These are phyloP conservation scores for Ancistrus triradiatus DNA, from an alignment of 2,113 vertebrate species.

Conservation along the genomic window DNA sequence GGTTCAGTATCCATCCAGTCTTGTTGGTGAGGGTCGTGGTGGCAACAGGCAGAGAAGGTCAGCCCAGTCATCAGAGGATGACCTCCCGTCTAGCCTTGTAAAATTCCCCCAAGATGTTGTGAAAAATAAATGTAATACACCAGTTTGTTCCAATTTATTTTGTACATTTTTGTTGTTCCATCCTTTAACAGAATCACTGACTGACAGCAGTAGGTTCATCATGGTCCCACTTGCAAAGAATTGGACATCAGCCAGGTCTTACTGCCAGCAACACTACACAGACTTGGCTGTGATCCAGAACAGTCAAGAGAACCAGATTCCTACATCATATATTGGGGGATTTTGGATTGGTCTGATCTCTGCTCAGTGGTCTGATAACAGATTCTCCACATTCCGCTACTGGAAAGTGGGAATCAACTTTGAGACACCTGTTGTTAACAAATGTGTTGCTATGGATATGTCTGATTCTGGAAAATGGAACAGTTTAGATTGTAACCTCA, in stretches of 20 bases:
- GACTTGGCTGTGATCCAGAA: constrained; percentile 13
- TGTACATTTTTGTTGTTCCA: too few relatives aligned
- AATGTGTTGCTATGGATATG: constrained; percentile 17
- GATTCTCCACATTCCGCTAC: not conserved
- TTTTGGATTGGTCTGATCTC: constrained; percentile 15
- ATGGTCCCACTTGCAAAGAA: not conserved
- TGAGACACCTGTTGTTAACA: not conserved
- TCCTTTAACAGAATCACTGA: too few relatives aligned
- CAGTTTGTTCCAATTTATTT: too few relatives aligned
- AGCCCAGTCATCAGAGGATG: too few relatives aligned
- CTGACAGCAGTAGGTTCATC: not conserved
- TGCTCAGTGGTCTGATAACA: not conserved
- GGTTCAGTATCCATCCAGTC: too few relatives aligned
- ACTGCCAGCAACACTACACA: constrained; percentile 14
- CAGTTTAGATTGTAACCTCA: not conserved
- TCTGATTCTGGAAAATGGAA: not conserved
- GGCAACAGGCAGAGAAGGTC: too few relatives aligned
- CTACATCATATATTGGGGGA: not conserved
- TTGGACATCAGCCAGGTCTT: constrained; percentile 15
- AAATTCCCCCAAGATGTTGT: too few relatives aligned
- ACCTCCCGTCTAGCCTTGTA: too few relatives aligned
- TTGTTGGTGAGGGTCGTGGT: too few relatives aligned
- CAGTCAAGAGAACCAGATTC: not conserved
- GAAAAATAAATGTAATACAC: too few relatives aligned
- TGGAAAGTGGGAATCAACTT: not conserved